These are phyloP conservation scores for Gymnogyps californianus DNA, from an alignment of 2,113 vertebrate genomes.

Conservation along the genomic window DNA sequence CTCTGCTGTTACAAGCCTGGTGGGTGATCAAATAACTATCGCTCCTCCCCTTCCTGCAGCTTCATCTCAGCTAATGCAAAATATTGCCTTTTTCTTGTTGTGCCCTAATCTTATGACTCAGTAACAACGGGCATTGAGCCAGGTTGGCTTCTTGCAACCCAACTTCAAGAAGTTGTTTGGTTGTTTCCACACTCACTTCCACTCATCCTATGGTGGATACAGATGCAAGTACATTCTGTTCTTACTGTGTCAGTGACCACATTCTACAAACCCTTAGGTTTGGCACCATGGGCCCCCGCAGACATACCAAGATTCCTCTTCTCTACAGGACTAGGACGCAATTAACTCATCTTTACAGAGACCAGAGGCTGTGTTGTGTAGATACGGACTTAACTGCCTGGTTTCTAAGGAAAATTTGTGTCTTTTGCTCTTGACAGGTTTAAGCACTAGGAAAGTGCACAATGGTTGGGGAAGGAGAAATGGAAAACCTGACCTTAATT, in stretches of 20 bases:
- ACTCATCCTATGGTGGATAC: neutral
- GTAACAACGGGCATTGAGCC: neutral
- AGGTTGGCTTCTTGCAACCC: neutral
- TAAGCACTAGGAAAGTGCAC: neutral
- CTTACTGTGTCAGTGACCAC: neutral
- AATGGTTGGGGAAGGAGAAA: neutral
- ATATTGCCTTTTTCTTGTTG: neutral
- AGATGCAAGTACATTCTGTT: neutral
- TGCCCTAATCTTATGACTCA: neutral
- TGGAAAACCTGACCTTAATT: neutral
- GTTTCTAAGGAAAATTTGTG: neutral
- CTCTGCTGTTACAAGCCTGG: neutral
- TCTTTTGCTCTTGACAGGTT: neutral
- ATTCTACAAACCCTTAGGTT: neutral
- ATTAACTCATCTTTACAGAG: neutral
- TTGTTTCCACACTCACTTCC: neutral
- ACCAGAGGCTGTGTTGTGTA: neutral
- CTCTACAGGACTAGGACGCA: neutral
- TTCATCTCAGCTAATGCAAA: neutral
- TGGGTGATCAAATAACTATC: neutral
- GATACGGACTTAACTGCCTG: neutral
- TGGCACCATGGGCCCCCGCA: neutral
- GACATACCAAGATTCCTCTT: neutral
- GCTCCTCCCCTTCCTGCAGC: neutral
- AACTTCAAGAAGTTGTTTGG: neutral